phyloP scores from a whole-genome alignment of 2,797 vertebrate species.

The Tauraco hartlaubi region DNA sequence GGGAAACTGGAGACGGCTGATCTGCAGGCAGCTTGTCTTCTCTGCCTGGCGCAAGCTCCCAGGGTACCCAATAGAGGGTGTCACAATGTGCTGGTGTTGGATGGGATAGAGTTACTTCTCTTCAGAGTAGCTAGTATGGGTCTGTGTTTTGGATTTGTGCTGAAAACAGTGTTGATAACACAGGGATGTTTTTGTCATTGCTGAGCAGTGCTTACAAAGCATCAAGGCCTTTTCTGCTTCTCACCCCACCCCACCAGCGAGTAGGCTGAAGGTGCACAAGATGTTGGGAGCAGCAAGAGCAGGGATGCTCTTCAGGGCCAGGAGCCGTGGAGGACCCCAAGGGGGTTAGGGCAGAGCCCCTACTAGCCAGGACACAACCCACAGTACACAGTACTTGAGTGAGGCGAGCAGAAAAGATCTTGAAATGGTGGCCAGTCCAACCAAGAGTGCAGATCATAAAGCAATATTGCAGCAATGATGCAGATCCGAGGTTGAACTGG shows the following conservation, averaged over 20 bases:
- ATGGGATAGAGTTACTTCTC: too few species aligned
- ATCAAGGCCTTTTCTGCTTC: too few species aligned
- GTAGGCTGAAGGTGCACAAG: too few species aligned
- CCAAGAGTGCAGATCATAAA: not conserved
- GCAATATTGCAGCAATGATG: not conserved
- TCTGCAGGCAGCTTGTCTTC: not conserved
- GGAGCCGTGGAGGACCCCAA: not conserved
- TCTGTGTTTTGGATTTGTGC: too few species aligned
- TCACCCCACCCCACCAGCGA: too few species aligned
- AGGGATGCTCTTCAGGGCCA: fast-evolving
- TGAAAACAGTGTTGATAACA: too few species aligned
- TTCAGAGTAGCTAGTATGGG: too few species aligned
- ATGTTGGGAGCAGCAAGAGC: not conserved
- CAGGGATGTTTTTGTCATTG: too few species aligned
- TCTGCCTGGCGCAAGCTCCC: not conserved
- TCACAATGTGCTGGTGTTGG: too few species aligned
- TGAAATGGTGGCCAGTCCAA: not conserved
- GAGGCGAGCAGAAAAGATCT: not conserved
- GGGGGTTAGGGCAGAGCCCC: not conserved
- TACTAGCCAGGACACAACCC: not conserved
- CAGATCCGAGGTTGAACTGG: not conserved
- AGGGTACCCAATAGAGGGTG: not conserved
- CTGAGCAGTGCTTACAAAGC: too few species aligned
- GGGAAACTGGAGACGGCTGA: not conserved
- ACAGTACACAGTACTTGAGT: not conserved